Conservation (phyloP, 2,888 invertebrate species). For the Xanthorhoe spadicearia region DNA sequence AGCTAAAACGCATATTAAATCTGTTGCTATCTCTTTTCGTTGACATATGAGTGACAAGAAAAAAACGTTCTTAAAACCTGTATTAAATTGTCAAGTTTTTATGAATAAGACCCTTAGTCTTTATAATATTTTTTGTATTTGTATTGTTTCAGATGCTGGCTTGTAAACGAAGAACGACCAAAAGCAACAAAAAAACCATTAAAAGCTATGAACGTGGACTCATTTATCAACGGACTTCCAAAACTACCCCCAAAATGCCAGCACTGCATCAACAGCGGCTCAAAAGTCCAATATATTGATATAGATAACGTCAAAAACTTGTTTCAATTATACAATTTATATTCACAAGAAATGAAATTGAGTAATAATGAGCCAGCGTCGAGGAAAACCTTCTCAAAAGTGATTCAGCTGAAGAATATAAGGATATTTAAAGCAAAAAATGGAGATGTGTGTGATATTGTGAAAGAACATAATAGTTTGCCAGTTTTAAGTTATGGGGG, state of each 20-base stretch:
- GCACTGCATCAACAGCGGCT: constrained; percentile 48
- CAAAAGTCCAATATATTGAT: constrained; percentile 54
- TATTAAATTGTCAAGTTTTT: too few species aligned
- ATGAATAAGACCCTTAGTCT: too few species aligned
- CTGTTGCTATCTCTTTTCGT: too few species aligned
- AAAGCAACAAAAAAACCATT: constrained; percentile 53
- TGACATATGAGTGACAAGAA: too few species aligned
- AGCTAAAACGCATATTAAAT: too few species aligned
- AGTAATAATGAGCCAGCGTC: constrained; percentile 56
- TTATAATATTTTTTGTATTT: not conserved
- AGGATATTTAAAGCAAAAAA: constrained; percentile 67
- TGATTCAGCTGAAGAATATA: constrained; percentile 55
- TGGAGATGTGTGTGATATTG: constrained; percentile 61
- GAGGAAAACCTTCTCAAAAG: constrained; percentile 67
- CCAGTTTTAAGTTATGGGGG: constrained; percentile 28
- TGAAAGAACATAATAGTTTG: constrained; percentile 55
- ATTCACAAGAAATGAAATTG: constrained; percentile 55
- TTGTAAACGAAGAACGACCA: constrained; percentile 47
- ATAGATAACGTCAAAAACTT: constrained; percentile 59
- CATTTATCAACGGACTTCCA: constrained; percentile 63
- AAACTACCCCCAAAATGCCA: constrained; percentile 60
- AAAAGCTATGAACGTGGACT: constrained; percentile 58
- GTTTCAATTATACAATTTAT: constrained; percentile 62
- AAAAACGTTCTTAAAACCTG: too few species aligned
- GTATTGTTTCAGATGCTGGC: constrained; percentile 52